Conservation (phyloP, 1,140 invertebrate genomes). For the Drosophila funebris region DNA sequence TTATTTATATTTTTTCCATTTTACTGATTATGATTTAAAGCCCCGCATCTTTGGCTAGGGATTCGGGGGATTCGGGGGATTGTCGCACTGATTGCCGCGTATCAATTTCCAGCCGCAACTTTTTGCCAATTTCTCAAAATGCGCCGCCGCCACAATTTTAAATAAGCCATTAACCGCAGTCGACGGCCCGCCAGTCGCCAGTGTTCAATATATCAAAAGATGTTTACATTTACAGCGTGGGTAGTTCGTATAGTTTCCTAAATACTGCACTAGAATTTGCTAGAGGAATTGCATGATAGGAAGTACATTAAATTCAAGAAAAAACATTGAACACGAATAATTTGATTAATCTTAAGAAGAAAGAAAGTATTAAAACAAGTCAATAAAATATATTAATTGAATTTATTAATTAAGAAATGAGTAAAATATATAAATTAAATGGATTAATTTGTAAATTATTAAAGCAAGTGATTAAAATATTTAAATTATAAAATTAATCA, state of each 20-base stretch:
- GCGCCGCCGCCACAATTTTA: conserved; percentile 59
- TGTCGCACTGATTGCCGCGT: conserved; percentile 67
- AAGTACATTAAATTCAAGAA: not conserved
- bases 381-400: no score
- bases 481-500: no score
- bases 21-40: conserved; percentile 83
- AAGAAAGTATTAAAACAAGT: no score
- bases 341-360: no score
- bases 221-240: conserved; percentile 24
- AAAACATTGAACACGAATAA: no score
- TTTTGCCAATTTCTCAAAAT: conserved; percentile 77
- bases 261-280: not conserved
- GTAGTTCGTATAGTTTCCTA: not conserved
- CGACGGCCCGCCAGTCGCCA: conserved; percentile 60
- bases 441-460: no score
- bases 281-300: not conserved
- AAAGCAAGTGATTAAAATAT: no score
- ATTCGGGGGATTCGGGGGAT: conserved; percentile 21
- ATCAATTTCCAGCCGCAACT: conserved; percentile 75
- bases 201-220: conserved; percentile 78
- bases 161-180: conserved; percentile 82
- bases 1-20: conserved; percentile 82
- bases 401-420: no score
- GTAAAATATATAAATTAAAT: no score
- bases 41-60: conserved; percentile 21